These are phyloP conservation scores for Patella ulyssiponensis DNA, from an alignment of 2,888 invertebrate species.

Conservation along the genomic window DNA sequence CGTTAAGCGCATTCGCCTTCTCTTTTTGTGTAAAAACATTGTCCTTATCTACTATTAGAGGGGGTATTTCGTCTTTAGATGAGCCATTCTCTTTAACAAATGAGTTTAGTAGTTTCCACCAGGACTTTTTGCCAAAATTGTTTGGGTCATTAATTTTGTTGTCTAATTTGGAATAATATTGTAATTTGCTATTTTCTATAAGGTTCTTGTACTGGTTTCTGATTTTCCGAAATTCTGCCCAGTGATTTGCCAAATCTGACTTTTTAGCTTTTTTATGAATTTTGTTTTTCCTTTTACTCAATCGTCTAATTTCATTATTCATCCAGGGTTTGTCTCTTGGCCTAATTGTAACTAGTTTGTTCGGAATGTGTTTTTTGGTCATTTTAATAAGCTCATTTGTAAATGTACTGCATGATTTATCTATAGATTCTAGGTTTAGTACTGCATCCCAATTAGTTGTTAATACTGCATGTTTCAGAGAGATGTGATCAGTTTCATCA, in stretches of 20 bases:
- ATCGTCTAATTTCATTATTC: background rate
- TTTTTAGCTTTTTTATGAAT: conserved; percentile 9
- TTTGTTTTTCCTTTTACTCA: background rate
- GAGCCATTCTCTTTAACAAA: background rate
- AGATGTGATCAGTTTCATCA: conserved; percentile 1
- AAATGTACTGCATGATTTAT: background rate
- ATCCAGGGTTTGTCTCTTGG: conserved; percentile 1
- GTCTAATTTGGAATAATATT: too few species aligned
- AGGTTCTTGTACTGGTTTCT: conserved; percentile 1
- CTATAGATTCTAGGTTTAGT: background rate
- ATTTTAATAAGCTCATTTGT: background rate
- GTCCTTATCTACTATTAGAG: background rate
- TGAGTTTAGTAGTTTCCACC: conserved; percentile 1
- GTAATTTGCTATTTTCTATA: background rate
- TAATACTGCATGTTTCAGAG: background rate
- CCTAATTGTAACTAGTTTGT: conserved; percentile 2
- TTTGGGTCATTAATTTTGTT: background rate
- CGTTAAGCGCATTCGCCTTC: background rate
- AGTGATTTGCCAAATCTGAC: background rate
- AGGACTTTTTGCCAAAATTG: background rate
- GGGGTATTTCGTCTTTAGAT: background rate
- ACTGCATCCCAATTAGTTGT: background rate
- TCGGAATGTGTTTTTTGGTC: background rate
- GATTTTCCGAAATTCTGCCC: conserved; percentile 7
- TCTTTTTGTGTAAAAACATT: background rate